Evolutionary conservation across 2,113 vertebrate species (phyloP).

Genomic region (Bombycilla garrulus): DNA sequence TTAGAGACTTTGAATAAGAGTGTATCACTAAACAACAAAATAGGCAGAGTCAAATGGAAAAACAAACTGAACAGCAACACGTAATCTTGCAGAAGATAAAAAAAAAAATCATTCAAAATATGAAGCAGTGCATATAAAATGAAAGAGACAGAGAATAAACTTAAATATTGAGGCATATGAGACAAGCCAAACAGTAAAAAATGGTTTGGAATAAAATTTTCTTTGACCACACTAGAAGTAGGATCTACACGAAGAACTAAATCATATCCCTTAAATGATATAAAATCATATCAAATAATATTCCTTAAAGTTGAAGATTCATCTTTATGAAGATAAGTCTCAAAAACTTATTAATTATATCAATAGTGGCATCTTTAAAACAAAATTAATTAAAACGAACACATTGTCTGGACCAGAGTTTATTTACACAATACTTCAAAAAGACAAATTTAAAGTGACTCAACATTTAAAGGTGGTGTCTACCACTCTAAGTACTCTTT

Average conservation of each 20-base stretch:
- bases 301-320: neutral
- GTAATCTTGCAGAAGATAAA: neutral
- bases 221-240: fast-evolving
- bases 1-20: neutral
- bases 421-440: neutral
- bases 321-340: neutral
- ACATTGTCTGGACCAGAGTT: neutral
- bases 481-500: neutral
- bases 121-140: neutral
- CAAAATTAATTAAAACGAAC: neutral
- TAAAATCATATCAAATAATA: neutral
- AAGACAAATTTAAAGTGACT: neutral
- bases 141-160: neutral
- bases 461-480: neutral
- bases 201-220: neutral
- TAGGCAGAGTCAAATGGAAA: neutral
- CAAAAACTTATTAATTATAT: neutral
- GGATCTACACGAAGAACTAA: neutral
- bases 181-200: neutral
- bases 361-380: neutral
- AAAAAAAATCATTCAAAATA: neutral
- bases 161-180: neutral
- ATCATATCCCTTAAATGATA: neutral
- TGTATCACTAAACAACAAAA: neutral
- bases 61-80: neutral